Base-by-base conservation (phyloP, 2,888 invertebrate genomes). In the Philonicus albiceps region DNA sequence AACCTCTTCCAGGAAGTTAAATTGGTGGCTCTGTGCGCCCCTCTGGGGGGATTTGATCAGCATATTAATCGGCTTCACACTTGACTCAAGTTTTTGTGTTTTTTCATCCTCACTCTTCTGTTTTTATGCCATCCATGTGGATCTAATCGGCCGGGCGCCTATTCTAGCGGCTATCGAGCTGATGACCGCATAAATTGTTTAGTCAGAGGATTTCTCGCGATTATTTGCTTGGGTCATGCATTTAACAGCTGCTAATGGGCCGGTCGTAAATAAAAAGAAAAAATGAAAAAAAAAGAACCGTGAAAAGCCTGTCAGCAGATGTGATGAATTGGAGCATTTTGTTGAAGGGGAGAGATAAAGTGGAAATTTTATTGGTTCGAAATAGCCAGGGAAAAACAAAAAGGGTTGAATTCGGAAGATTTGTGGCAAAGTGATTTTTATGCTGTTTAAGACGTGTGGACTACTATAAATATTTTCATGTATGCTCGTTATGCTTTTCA, bases 11-110 rank as follows among this genome's bases (percentile, higher is more conserved):
- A 13, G 49, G 78, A 49, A 78, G 30, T 16, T 27, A 16, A 53
- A 53, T 78, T 49, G 22, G 49, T 53, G 37, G 78, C 5, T 30
- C 30, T 49, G 30, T 27, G 27, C 27, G 49, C 13, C 64, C 22
- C n/a, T n/a, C n/a, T n/a, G n/a, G 22, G 11, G 40, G 11, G 43
- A 78, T 78, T 43, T 43, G 78, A 30, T 78, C 78, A 13, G 78
- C 78, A 78, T 78, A 78, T 78, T 49, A 78, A 78, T 78, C 49
- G 27, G 78, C 1, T 49, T 78, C 49, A 43, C 30, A 43, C 49
- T 49, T 74, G 74, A 34, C 74, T 74, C 34, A 13, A 16, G 8
- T 31, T 30, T 74, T 74, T 34, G n/a, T n/a, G n/a, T n/a, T n/a
- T n/a, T n/a, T n/a, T n/a, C n/a, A n/a, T n/a, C 3, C n/a, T 74